Conservation (phyloP, 2,888 invertebrate species). For the Machimus atricapillus region DNA sequence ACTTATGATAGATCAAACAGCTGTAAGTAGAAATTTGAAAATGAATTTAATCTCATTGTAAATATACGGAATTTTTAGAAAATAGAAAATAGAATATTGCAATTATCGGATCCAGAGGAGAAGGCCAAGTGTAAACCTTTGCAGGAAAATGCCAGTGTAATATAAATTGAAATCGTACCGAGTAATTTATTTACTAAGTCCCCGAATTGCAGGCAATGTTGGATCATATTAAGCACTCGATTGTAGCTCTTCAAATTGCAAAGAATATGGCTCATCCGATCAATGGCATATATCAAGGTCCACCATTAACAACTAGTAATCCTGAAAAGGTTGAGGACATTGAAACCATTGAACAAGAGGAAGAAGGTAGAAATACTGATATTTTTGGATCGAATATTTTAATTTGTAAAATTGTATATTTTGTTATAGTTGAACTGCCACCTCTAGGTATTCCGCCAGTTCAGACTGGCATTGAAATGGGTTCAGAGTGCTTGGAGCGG, state of each 20-base stretch:
- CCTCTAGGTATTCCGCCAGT: conserved; percentile 47
- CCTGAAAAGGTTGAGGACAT: conserved; percentile 8
- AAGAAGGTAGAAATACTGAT: conserved; percentile 27
- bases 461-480: conserved; percentile 70
- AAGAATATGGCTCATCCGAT: conserved; percentile 95
- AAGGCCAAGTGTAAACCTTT: conserved; percentile 74
- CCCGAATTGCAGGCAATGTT: conserved; percentile 78
- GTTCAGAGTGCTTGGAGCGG: conserved; percentile 69
- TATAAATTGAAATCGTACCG: not conserved
- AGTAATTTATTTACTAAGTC: conserved; percentile 47
- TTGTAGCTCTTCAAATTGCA: conserved; percentile 96
- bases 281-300: conserved; percentile 85
- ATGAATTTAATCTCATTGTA: not conserved
- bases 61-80: conserved; percentile 64
- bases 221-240: conserved; percentile 97
- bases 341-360: conserved; percentile 31
- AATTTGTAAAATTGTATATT: not conserved
- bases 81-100: conserved; percentile 71
- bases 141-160: conserved; percentile 77
- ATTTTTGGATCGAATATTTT: not conserved
- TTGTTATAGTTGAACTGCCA: conserved; percentile 43
- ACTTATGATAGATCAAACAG: conserved; percentile 91
- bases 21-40: conserved; percentile 64
- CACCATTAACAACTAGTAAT: conserved; percentile 54
- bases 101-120: conserved; percentile 71